Conservation (phyloP, 2,888 invertebrate species). For the Lamellibrachia satsuma region DNA sequence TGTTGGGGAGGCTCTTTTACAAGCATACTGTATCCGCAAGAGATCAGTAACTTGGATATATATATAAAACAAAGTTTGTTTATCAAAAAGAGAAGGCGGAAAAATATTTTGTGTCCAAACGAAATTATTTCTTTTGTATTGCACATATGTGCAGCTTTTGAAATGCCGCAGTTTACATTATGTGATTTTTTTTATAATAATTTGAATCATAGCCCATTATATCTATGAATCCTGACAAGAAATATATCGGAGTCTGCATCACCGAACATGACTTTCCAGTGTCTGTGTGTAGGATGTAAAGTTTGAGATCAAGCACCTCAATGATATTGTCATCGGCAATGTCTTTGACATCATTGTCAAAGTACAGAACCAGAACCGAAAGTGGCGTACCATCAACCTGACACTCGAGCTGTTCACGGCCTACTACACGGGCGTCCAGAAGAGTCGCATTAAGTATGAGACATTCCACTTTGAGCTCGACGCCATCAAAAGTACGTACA, state of each 20-base stretch:
- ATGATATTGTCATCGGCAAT: slow-evolving; percentile 37
- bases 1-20: too few relatives aligned
- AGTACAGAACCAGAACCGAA: slow-evolving; percentile 40
- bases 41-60: background rate
- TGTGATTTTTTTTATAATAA: background rate
- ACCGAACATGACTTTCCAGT: background rate
- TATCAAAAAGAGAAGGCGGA: background rate
- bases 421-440: slow-evolving; percentile 40
- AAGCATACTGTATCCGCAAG: background rate
- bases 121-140: background rate
- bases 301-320: slow-evolving; percentile 33
- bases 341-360: slow-evolving; percentile 35
- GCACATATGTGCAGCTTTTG: background rate
- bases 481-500: slow-evolving; percentile 37
- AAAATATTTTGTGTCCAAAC: background rate
- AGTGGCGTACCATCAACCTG: slow-evolving; percentile 31
- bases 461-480: slow-evolving; percentile 33
- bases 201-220: background rate
- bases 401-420: slow-evolving; percentile 33
- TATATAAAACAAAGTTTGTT: background rate
- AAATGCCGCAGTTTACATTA: background rate
- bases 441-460: slow-evolving; percentile 33
- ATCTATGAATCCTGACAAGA: background rate
- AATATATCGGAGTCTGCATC: background rate
- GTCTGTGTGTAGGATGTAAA: slow-evolving; percentile 39